Evolutionary conservation across 2,113 vertebrate genomes (phyloP).

Genomic region (Dicaeum eximium): DNA sequence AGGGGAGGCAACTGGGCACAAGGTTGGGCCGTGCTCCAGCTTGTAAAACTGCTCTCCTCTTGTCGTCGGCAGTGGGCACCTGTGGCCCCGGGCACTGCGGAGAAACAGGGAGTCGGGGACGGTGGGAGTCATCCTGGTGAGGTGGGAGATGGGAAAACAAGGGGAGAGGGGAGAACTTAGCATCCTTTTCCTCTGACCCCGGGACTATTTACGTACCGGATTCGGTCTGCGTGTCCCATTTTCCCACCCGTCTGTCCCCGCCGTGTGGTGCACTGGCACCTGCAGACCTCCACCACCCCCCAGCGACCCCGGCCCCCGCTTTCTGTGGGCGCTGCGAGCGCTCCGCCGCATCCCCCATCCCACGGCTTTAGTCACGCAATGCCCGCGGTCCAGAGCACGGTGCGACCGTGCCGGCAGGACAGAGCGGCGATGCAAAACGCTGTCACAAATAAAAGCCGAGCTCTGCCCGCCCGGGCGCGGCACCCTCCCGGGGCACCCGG

Average conservation of each 20-base stretch:
- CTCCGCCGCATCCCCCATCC: background rate
- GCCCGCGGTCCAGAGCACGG: background rate
- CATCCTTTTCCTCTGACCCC: background rate
- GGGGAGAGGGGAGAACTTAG: accelerated
- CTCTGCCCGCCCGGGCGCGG: background rate
- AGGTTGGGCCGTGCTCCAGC: background rate
- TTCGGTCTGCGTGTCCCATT: background rate
- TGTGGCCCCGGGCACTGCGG: background rate
- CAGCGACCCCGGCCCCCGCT: background rate
- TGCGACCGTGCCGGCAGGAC: background rate
- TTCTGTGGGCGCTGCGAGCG: background rate
- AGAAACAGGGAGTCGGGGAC: background rate
- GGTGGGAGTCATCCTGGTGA: accelerated
- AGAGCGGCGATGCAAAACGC: background rate
- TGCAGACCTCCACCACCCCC: background rate
- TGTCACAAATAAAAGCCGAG: background rate
- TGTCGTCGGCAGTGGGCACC: background rate
- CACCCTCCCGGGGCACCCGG: background rate
- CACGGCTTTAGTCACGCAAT: accelerated
- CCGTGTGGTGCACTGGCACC: background rate
- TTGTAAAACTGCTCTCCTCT: background rate
- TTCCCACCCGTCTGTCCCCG: background rate
- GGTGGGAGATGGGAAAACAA: background rate
- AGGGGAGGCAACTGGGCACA: accelerated
- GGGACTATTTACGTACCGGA: accelerated